phyloP scores from a whole-genome alignment of 1,140 invertebrate genomes.

The Cyclargus thomasi region DNA sequence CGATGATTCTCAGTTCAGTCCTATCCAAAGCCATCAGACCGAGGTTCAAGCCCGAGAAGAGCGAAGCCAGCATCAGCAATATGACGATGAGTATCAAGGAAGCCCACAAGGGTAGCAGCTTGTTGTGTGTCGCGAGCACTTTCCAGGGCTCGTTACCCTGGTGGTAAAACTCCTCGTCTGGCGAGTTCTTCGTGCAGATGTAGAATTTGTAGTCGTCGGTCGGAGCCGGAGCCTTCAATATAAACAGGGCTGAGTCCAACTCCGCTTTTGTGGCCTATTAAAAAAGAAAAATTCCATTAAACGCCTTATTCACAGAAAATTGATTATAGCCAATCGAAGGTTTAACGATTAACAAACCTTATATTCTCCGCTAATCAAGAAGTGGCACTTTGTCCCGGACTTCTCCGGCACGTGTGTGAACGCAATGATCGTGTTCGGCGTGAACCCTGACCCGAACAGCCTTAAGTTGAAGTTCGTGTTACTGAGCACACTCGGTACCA shows the following conservation, averaged over 20 bases:
- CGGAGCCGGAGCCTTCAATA: conserved; percentile 76
- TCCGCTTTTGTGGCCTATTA: conserved; percentile 42
- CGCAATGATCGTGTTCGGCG: conserved; percentile 79
- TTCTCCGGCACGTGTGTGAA: conserved; percentile 78
- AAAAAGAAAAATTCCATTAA: conserved; percentile 1
- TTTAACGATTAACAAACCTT: conserved; percentile 37
- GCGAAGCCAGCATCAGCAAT: conserved; percentile 90
- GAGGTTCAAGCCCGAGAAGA: conserved; percentile 97
- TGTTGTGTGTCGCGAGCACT: conserved; percentile 80
- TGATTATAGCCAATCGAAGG: neutral
- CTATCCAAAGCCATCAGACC: conserved; percentile 97
- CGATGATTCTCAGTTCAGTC: conserved; percentile 95
- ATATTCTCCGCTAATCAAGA: conserved; percentile 62
- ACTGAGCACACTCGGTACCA: conserved; percentile 80
- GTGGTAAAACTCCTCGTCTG: conserved; percentile 77
- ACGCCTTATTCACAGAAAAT: neutral
- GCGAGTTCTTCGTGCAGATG: conserved; percentile 79
- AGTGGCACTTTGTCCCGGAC: conserved; percentile 71
- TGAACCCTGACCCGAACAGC: conserved; percentile 84
- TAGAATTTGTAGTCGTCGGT: conserved; percentile 76
- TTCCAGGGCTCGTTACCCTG: conserved; percentile 83
- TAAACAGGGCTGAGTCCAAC: conserved; percentile 74
- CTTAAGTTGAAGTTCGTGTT: conserved; percentile 74
- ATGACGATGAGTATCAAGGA: conserved; percentile 85
- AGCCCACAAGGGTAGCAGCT: conserved; percentile 84